Conservation (phyloP, 2,888 invertebrate genomes). For the Itoplectis maculator region DNA sequence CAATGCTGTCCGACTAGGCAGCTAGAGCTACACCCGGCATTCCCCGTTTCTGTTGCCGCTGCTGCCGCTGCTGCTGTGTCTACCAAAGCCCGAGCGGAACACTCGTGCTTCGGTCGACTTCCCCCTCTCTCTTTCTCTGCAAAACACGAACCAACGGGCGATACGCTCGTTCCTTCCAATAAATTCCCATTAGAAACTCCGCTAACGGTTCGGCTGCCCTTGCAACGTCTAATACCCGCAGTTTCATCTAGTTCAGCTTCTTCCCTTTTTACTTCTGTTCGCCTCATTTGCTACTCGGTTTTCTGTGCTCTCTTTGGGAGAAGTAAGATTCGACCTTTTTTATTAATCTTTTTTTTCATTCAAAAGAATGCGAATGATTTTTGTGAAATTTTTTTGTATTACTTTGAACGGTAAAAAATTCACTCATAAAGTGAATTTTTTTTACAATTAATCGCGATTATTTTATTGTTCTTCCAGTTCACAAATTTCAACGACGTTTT, state of each 20-base stretch:
- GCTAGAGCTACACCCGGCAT: slow-evolving; percentile 3
- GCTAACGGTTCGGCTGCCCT: slow-evolving; percentile 62
- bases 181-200: slow-evolving; percentile 69
- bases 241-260: slow-evolving; percentile 39
- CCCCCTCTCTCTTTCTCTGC: slow-evolving; percentile 12
- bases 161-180: slow-evolving; percentile 59
- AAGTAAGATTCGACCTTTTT: background rate
- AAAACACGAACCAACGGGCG: slow-evolving; percentile 33
- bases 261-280: background rate
- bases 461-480: no score
- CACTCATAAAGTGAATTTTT: no score
- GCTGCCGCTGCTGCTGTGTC: no score
- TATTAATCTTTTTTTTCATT: background rate
- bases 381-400: background rate
- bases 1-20: slow-evolving; percentile 34
- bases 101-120: slow-evolving; percentile 44
- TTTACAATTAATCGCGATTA: no score
- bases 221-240: slow-evolving; percentile 44
- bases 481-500: background rate
- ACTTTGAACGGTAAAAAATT: no score
- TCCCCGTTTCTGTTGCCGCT: slow-evolving; percentile 23
- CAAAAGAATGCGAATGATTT: background rate
- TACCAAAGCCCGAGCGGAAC: slow-evolving; percentile 36
- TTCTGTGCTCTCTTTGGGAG: background rate
- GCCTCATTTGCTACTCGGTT: background rate